Percentiles rank a stretch among this genome's conserved stretches.
These are phyloP conservation scores for Caenorhabditis imperialis DNA, from an alignment of 2,888 invertebrate species.

Conservation along the genomic window DNA sequence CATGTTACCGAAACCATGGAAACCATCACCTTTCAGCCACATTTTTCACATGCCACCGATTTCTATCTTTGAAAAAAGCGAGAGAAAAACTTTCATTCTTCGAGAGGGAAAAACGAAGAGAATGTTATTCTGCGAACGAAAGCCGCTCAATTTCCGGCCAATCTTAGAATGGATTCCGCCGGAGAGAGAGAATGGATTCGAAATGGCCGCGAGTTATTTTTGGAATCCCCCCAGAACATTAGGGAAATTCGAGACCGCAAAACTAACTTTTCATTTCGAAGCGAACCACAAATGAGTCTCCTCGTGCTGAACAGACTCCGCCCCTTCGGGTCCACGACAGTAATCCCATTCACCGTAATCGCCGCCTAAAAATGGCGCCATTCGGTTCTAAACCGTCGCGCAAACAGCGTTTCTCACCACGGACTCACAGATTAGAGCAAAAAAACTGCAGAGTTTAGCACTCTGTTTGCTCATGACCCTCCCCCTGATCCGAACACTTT, in stretches of 20 bases:
- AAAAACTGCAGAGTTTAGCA: constrained; percentile 46
- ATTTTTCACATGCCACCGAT: too few relatives aligned
- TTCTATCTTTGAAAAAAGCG: constrained; percentile 1
- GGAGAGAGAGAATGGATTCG: not conserved
- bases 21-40: too few relatives aligned
- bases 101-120: not conserved
- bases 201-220: too few relatives aligned
- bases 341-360: constrained; percentile 18
- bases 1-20: too few relatives aligned
- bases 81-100: constrained; percentile 2
- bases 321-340: constrained; percentile 4
- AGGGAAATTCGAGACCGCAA: too few relatives aligned
- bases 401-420: constrained; percentile 25
- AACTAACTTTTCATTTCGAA: too few relatives aligned
- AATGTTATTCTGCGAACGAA: constrained; percentile 42
- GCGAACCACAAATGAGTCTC: not conserved
- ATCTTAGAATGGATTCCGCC: not conserved
- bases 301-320: not conserved
- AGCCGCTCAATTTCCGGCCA: constrained; percentile 48
- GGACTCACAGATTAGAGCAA: constrained; percentile 34
- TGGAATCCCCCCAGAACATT: too few relatives aligned
- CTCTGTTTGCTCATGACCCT: constrained; percentile 40
- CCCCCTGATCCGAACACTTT: constrained; percentile 29
- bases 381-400: constrained; percentile 33
- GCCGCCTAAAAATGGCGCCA: constrained; percentile 43